Conservation (phyloP, 1,140 invertebrate species). For the Aphidius gifuensis region DNA sequence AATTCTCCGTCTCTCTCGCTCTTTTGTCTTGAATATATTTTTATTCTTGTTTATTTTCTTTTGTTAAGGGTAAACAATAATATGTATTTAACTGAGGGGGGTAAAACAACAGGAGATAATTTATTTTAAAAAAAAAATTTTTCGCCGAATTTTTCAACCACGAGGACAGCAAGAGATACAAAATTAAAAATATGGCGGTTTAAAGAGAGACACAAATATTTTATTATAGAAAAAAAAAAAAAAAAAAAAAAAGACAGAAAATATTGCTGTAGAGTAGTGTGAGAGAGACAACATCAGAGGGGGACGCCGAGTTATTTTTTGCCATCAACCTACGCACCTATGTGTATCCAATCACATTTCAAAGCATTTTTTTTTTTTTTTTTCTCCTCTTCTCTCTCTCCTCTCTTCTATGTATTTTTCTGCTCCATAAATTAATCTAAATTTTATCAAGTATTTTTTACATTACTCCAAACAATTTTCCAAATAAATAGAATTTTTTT, state of each 20-base stretch:
- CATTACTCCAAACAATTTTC: too few relatives aligned
- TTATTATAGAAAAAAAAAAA: too few relatives aligned
- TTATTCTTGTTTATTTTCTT: neutral
- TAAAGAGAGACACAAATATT: too few relatives aligned
- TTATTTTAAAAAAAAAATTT: too few relatives aligned
- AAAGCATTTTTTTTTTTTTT: slow-evolving; percentile 15
- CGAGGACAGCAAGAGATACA: slow-evolving; percentile 2
- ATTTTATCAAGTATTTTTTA: too few relatives aligned
- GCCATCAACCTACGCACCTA: slow-evolving; percentile 25
- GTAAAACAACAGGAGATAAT: slow-evolving; percentile 19
- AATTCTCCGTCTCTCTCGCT: slow-evolving; percentile 5
- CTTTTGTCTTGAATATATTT: neutral
- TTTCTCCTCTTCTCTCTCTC: slow-evolving; percentile 24
- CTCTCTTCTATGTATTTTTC: slow-evolving; percentile 15
- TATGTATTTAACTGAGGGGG: neutral
- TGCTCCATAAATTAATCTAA: neutral
- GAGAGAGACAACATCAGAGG: slow-evolving; percentile 19
- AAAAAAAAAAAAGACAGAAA: too few relatives aligned
- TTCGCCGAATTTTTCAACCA: too few relatives aligned
- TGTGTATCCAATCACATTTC: neutral
- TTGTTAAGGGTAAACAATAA: too few relatives aligned
- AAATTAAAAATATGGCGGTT: too few relatives aligned
- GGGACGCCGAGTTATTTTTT: slow-evolving; percentile 33
- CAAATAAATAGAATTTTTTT: too few relatives aligned
- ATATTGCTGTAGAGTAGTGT: slow-evolving; percentile 10